A percentile compares a stretch with the other conserved stretches of the same genome.
phyloP scores from a whole-genome alignment of 1,140 invertebrate species.

The Solenopsis fugax region DNA sequence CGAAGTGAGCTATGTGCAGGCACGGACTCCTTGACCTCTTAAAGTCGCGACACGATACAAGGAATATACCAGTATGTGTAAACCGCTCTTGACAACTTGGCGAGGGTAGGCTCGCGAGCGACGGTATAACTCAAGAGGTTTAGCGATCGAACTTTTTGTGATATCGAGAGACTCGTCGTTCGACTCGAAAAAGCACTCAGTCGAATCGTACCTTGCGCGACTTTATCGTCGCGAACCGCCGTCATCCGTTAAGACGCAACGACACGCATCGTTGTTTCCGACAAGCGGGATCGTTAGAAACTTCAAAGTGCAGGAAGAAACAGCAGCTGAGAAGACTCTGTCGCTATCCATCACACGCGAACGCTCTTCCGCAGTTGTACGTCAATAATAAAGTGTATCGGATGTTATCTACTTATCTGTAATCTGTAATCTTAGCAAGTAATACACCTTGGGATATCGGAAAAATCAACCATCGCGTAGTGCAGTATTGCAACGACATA shows the following conservation, averaged over 20 bases:
- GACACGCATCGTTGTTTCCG: background rate
- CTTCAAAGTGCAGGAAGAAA: background rate
- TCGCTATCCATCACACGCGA: conserved; percentile 20
- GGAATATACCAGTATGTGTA: conserved; percentile 42
- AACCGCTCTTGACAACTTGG: conserved; percentile 30
- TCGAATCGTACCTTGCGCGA: conserved; percentile 8
- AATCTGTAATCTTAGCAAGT: background rate
- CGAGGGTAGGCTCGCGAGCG: background rate
- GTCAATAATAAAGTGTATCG: background rate
- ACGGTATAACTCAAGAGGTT: conserved; percentile 1
- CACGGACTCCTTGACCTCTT: conserved; percentile 54
- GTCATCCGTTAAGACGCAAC: background rate
- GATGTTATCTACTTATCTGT: background rate
- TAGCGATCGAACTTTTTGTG: conserved; percentile 39
- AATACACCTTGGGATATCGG: background rate
- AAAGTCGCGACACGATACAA: conserved; percentile 27
- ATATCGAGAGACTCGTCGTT: conserved; percentile 26
- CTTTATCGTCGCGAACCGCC: background rate
- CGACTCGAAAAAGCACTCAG: background rate
- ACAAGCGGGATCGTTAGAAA: background rate
- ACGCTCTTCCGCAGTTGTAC: background rate
- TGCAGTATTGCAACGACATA: background rate
- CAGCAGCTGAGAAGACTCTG: background rate
- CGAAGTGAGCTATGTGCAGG: conserved; percentile 22
- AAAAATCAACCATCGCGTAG: background rate